phyloP scores from a whole-genome alignment of 2,797 vertebrate genomes.

The Parauchenoglanis punctatus region DNA sequence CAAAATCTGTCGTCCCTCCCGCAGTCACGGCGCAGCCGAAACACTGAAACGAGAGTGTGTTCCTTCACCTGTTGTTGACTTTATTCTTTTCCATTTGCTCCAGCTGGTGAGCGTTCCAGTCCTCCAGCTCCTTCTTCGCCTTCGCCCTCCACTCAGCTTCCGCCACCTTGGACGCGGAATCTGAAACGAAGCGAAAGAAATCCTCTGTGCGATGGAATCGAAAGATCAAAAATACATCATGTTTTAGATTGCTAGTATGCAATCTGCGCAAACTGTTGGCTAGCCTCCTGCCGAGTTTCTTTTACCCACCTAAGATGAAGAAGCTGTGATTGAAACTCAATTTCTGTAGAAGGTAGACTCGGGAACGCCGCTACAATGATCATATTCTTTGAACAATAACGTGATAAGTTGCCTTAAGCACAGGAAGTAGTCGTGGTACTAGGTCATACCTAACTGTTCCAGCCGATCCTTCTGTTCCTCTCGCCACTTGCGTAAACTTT shows the following conservation, averaged over 20 bases:
- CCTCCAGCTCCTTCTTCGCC: constrained; percentile 94
- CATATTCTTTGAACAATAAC: too few relatives aligned
- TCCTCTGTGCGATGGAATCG: background rate
- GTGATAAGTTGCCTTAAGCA: too few relatives aligned
- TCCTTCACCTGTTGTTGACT: constrained; percentile 87
- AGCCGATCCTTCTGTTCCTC: constrained; percentile 93
- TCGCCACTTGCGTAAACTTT: constrained; percentile 96
- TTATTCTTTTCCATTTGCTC: constrained; percentile 98
- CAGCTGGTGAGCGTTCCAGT: constrained; percentile 94
- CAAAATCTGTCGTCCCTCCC: background rate
- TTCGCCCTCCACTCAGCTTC: constrained; percentile 94
- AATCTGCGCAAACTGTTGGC: background rate
- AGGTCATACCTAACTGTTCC: constrained; percentile 84
- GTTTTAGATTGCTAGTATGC: background rate
- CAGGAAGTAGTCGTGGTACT: background rate
- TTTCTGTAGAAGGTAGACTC: background rate
- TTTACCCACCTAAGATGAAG: background rate
- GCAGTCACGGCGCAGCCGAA: background rate
- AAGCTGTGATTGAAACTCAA: background rate
- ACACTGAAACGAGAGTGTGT: background rate
- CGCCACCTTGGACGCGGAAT: constrained; percentile 88
- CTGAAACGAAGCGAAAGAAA: constrained; percentile 66
- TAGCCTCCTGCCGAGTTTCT: too few relatives aligned
- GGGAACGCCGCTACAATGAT: too few relatives aligned
- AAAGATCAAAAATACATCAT: too few relatives aligned